These are phyloP conservation scores for Dipodomys ordii DNA, from an alignment of 2,113 vertebrate species.

Conservation along the genomic window DNA sequence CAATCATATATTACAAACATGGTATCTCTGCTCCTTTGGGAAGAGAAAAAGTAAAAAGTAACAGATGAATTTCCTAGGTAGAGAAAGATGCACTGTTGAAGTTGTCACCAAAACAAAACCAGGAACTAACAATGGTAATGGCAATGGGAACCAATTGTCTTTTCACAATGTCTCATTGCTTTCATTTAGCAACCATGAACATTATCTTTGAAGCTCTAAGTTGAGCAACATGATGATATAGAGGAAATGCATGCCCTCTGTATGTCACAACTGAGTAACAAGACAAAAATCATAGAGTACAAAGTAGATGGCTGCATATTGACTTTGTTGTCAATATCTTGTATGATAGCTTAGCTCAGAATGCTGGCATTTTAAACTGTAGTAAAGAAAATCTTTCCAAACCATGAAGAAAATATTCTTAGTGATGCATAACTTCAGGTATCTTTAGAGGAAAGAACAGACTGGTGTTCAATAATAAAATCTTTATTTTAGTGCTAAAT, in stretches of 20 bases:
- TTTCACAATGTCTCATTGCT: slow-evolving; percentile 28
- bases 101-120: slow-evolving; percentile 11
- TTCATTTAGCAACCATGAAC: slow-evolving; percentile 53
- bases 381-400: slow-evolving; percentile 66
- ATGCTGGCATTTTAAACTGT: slow-evolving; percentile 49
- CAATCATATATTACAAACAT: slow-evolving; percentile 5
- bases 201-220: slow-evolving; percentile 47
- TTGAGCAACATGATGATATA: background rate
- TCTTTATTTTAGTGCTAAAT: slow-evolving; percentile 72
- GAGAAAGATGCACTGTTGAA: background rate
- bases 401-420: slow-evolving; percentile 57
- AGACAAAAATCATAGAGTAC: background rate
- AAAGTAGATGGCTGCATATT: slow-evolving; percentile 7
- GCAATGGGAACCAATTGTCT: background rate
- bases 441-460: slow-evolving; percentile 69
- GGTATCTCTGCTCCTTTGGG: background rate
- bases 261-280: slow-evolving; percentile 30
- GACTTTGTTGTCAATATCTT: slow-evolving; percentile 53
- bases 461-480: slow-evolving; percentile 76
- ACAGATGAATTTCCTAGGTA: background rate
- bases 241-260: background rate
- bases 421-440: slow-evolving; percentile 65
- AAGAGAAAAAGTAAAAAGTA: background rate
- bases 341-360: slow-evolving; percentile 49
- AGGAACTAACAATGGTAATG: background rate